Conservation (phyloP, 2,113 vertebrate genomes). For the Psephotus haematonotus region DNA sequence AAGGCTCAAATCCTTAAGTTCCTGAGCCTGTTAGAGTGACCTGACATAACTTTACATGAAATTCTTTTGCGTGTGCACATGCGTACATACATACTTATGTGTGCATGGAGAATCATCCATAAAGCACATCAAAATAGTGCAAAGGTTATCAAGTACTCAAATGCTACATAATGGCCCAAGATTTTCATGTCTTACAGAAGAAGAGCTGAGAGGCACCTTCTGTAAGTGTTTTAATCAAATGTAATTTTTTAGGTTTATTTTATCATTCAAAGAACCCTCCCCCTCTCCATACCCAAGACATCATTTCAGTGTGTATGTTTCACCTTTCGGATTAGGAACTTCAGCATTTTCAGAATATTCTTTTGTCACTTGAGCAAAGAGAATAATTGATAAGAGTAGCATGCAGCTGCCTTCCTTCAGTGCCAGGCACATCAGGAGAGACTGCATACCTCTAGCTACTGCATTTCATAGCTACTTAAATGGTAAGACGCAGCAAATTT, state of each 20-base stretch:
- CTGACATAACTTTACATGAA: background rate
- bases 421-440: background rate
- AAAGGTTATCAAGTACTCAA: background rate
- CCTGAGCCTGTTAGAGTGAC: background rate
- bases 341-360: background rate
- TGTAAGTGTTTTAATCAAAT: background rate
- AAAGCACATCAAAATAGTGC: background rate
- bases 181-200: background rate
- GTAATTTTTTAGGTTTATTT: background rate
- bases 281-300: background rate
- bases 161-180: background rate
- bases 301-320: background rate
- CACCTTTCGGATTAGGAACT: background rate
- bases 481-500: background rate
- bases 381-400: background rate
- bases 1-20: background rate
- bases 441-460: background rate
- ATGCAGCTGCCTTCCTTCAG: background rate
- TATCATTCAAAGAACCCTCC: background rate
- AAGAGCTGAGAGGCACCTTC: background rate
- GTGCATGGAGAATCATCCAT: background rate
- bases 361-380: constrained; percentile 24
- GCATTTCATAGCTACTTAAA: background rate
- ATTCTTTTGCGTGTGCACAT: background rate
- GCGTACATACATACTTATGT: background rate